These are phyloP conservation scores for Chironomus tentans DNA, from an alignment of 2,888 invertebrate genomes.

Conservation along the genomic window DNA sequence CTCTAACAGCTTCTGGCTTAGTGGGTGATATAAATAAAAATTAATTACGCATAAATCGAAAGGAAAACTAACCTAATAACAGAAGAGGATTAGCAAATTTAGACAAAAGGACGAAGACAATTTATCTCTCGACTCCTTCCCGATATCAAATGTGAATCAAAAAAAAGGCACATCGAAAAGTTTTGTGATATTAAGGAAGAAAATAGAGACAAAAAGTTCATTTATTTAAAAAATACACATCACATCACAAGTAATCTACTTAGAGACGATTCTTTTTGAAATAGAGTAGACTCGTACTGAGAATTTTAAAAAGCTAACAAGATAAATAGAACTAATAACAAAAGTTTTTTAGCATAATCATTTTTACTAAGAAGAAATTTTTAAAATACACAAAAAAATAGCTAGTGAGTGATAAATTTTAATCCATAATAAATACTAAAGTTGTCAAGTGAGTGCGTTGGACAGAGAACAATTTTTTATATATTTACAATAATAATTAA, in stretches of 20 bases:
- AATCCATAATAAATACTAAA: neutral
- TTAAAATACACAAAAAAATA: neutral
- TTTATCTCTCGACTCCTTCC: too few relatives aligned
- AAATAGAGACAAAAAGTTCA: neutral
- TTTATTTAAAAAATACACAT: too few relatives aligned
- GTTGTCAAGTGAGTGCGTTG: neutral
- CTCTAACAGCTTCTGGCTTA: neutral
- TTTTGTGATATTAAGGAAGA: constrained; percentile 7
- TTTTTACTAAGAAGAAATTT: neutral
- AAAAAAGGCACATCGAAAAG: constrained; percentile 14
- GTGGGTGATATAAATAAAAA: neutral
- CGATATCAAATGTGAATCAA: constrained; percentile 22
- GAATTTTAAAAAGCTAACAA: neutral
- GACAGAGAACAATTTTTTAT: neutral
- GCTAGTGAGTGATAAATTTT: neutral
- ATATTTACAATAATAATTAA: neutral
- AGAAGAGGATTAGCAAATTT: neutral
- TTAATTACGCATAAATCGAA: too few relatives aligned
- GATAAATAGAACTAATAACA: too few relatives aligned
- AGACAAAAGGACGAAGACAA: too few relatives aligned
- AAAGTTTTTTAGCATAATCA: neutral
- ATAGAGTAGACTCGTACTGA: neutral
- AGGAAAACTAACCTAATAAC: too few relatives aligned
- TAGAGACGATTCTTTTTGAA: too few relatives aligned
- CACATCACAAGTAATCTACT: too few relatives aligned